Evolutionary conservation across 2,113 vertebrate genomes (phyloP).

Genomic region (Madoqua kirkii): DNA sequence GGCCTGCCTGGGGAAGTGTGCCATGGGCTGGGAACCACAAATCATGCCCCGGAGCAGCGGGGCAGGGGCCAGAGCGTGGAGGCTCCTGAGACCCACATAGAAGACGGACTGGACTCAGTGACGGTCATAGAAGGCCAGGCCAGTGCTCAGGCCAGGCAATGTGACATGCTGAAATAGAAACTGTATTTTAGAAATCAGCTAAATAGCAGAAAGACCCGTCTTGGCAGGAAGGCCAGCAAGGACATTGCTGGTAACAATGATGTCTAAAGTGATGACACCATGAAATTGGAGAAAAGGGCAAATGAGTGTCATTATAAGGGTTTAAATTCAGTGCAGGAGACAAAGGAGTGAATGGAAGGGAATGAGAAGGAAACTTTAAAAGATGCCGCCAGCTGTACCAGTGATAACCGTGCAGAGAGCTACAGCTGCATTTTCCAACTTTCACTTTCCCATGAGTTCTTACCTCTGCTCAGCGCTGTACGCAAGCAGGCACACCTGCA

Average conservation of each 20-base stretch:
- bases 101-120: not conserved
- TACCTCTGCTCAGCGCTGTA: accelerated
- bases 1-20: not conserved
- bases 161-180: not conserved
- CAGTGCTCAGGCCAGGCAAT: not conserved
- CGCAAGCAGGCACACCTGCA: too few relatives aligned
- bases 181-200: not conserved
- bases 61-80: not conserved
- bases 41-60: accelerated
- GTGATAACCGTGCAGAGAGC: not conserved
- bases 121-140: not conserved
- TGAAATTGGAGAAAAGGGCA: not conserved
- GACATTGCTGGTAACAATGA: not conserved
- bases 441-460: not conserved
- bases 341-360: not conserved
- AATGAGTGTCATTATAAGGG: not conserved
- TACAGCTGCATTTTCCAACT: not conserved
- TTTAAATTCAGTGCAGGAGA: not conserved
- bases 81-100: not conserved
- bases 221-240: not conserved
- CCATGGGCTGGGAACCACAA: not conserved
- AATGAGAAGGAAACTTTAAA: not conserved
- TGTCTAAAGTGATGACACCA: not conserved
- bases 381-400: not conserved
- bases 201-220: not conserved